Conservation (phyloP, 64 coral and sea anemone genomes). For the Montipora capricornis region DNA sequence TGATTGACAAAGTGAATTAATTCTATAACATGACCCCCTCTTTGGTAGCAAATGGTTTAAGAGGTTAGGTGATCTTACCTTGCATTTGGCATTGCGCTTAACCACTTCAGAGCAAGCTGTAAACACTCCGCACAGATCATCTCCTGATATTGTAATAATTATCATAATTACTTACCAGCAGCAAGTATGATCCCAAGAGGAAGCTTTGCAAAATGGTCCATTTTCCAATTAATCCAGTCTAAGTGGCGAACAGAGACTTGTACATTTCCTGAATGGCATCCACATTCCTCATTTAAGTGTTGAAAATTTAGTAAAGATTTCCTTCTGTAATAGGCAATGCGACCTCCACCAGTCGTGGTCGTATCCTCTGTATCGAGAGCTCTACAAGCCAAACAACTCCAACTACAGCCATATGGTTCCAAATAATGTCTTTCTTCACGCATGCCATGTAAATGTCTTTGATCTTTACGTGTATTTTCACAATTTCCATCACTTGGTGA, state of each 20-base stretch:
- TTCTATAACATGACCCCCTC: no score
- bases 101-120: no score
- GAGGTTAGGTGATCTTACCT: no score
- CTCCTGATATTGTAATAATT: not conserved
- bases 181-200: constrained; percentile 38
- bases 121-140: no score
- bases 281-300: constrained; percentile 7
- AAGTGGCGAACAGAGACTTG: constrained; percentile 38
- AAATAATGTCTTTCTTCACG: not conserved
- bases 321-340: not conserved
- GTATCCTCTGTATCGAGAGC: not conserved
- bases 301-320: not conserved
- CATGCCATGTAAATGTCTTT: not conserved
- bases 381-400: not conserved
- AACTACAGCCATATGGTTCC: not conserved
- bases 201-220: constrained; percentile 16
- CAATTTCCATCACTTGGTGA: not conserved
- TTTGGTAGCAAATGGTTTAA: no score
- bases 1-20: no score
- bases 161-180: constrained; percentile 25
- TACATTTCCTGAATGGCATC: not conserved
- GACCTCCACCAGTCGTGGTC: not conserved
- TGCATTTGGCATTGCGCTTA: no score
- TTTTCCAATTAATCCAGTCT: constrained; percentile 40
- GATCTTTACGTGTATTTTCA: not conserved